Percentiles rank a stretch among this genome's conserved stretches.
These are phyloP conservation scores for Centropyge bicolor DNA, from an alignment of 2,797 vertebrate species.

Conservation along the genomic window DNA sequence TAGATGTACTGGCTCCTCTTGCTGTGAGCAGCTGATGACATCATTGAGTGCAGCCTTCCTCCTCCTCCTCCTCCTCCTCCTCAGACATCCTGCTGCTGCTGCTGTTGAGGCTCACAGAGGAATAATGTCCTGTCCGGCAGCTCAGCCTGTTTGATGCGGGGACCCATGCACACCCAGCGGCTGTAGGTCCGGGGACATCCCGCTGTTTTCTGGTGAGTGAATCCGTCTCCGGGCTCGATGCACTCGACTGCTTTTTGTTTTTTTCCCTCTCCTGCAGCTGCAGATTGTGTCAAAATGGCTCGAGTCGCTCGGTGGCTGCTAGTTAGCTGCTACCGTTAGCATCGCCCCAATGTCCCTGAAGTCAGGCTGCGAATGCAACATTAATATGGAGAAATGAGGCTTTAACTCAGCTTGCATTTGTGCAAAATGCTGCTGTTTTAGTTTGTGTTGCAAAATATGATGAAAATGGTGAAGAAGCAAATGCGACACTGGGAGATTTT, in stretches of 20 bases:
- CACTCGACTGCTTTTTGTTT: conserved; percentile 22
- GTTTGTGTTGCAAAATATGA: too few relatives aligned
- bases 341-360: conserved; percentile 38
- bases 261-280: conserved; percentile 47
- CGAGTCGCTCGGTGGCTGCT: conserved; percentile 57
- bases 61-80: conserved; percentile 54
- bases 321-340: conserved; percentile 72
- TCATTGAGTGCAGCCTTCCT: conserved; percentile 69
- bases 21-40: conserved; percentile 74
- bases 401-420: neutral
- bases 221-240: conserved; percentile 27
- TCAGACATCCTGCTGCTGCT: conserved; percentile 65
- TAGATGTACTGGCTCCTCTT: conserved; percentile 38
- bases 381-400: neutral
- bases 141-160: conserved; percentile 73
- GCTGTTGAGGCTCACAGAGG: conserved; percentile 65
- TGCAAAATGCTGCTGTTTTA: neutral
- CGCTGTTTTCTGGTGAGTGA: conserved; percentile 83
- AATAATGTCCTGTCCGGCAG: conserved; percentile 73
- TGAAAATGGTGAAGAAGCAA: neutral
- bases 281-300: conserved; percentile 74
- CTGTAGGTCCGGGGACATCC: conserved; percentile 78
- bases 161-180: conserved; percentile 82
- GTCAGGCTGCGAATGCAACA: neutral
- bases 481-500: conserved; percentile 41